A percentile compares a stretch with the other conserved stretches of the same genome.
These are phyloP conservation scores for Lamprologus callipterus DNA, from an alignment of 2,113 vertebrate genomes.

Conservation along the genomic window DNA sequence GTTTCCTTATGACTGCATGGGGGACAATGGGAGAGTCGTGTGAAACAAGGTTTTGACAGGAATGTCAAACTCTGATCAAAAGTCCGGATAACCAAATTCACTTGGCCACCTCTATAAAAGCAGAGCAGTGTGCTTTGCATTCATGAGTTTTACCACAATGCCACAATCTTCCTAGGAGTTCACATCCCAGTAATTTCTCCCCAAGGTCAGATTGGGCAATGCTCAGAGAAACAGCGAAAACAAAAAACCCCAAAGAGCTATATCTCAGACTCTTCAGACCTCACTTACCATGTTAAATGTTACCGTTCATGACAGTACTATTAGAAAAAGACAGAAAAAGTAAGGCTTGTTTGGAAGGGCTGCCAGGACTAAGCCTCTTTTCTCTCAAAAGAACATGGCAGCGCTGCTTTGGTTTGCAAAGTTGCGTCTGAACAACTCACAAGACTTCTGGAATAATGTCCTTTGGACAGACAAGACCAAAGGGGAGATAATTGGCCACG, in stretches of 20 bases:
- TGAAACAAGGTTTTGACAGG: background rate
- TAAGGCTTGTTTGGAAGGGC: background rate
- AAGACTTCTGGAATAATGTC: background rate
- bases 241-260: accelerated
- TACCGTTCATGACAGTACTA: background rate
- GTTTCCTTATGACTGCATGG: background rate
- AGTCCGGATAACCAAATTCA: background rate
- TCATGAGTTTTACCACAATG: background rate
- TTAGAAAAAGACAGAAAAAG: background rate
- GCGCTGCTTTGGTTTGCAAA: background rate
- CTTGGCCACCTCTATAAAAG: background rate
- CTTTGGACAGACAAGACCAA: background rate
- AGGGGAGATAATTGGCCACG: background rate
- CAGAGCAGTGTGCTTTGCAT: background rate
- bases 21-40: background rate
- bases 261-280: background rate
- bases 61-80: background rate
- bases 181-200: background rate
- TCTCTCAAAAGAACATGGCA: background rate
- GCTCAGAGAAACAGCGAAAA: background rate
- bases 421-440: background rate
- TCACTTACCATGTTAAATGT: background rate
- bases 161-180: background rate
- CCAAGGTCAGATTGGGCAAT: background rate
- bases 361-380: background rate